Evolutionary conservation across 2,113 vertebrate species (phyloP), one percentile per base, ranked within the genome.

Genomic region (Carassius auratus): DNA sequence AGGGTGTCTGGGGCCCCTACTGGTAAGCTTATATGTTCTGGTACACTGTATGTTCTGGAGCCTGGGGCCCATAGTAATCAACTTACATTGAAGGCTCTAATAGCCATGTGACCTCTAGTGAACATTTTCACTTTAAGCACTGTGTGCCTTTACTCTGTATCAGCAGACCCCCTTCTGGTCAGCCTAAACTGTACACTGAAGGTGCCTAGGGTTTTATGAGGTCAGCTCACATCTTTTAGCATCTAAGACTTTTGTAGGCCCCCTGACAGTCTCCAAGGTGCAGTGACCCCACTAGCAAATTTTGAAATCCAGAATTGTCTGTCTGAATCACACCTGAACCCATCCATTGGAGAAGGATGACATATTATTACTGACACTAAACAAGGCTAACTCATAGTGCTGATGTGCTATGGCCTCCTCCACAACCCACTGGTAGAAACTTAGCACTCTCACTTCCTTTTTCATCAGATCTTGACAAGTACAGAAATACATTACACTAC

Each of bases 311-410:
- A n/a, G 19, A 8, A 61, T n/a, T 61, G 57, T 61, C 57, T 8
- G 4, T 61, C 9, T n/a, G 15, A 52, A 33, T 38, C 30, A 23
- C 45, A 73, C 26, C 36, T 12, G 73, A 69, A 69, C 66, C 36
- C 48, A 82, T n/a, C 26, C 59, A 23, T 59, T 85, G 19, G 81
- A 50, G 59, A 36, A 17, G 26, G 23, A 68, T 23, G 9, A 13
- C 38, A 73, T 83, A 42, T 78, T 83, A 62, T 78, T n/a, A 69
- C 13, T 83, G 73, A 68, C 79, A 88, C 55, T 76, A 83, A 83
- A 71, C 36, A 78, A 61, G 9, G 30, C 42, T 74, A 74, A 74
- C 76, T 85, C 85, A 88, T 74, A 76, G 59, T 71, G 61, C 76
- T 21, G 62, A 88, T 64, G 42, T 68, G 45, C 33, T 36, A 45